Conservation (phyloP, 2,113 vertebrate species). For the Phyllostomus hastatus region DNA sequence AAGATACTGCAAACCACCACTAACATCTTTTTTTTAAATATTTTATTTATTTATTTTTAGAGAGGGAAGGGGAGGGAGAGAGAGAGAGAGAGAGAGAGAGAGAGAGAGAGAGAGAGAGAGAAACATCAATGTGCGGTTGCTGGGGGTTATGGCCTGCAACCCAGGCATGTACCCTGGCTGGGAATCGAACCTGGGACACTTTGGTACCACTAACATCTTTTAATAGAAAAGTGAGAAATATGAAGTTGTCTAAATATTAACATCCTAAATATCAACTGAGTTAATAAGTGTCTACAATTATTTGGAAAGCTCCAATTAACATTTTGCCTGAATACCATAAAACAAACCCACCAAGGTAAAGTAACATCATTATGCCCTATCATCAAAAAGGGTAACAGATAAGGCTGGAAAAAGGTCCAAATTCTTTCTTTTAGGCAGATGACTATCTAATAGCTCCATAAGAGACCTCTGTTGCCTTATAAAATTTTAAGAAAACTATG, state of each 20-base stretch:
- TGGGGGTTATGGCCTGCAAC: too few relatives aligned
- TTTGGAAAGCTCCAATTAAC: background rate
- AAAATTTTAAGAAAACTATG: background rate
- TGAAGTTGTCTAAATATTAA: background rate
- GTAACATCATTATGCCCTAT: background rate
- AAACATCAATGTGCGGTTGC: too few relatives aligned
- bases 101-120: too few relatives aligned
- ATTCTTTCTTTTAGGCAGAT: background rate
- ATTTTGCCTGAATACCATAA: background rate
- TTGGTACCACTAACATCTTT: background rate
- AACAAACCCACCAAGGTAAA: slow-evolving; percentile 3
- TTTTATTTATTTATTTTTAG: too few relatives aligned
- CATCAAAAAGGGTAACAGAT: background rate
- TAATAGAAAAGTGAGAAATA: background rate
- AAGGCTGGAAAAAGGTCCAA: background rate
- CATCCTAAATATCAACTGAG: background rate
- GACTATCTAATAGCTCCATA: background rate
- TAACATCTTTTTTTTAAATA: background rate
- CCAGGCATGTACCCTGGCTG: too few relatives aligned
- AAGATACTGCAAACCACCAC: background rate
- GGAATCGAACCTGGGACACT: too few relatives aligned
- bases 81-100: too few relatives aligned
- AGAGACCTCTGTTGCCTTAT: background rate
- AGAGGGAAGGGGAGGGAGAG: too few relatives aligned
- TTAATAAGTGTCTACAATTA: background rate